A percentile compares a stretch with the other conserved stretches of the same genome.
Evolutionary conservation across 2,888 invertebrate genomes (phyloP).

Genomic region (Amphipoea oculea): DNA sequence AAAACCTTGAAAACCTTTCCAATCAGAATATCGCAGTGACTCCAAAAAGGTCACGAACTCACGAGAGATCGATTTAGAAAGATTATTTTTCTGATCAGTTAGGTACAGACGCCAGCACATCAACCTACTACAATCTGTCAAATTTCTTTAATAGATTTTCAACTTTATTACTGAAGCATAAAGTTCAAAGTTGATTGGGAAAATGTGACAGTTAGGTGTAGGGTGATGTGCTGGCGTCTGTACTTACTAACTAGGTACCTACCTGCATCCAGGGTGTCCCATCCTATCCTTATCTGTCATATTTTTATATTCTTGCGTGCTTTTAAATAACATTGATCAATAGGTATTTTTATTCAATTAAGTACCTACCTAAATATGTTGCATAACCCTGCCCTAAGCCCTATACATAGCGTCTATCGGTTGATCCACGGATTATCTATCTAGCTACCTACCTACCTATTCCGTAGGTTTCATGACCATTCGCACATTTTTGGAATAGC

Average conservation of each 20-base stretch:
- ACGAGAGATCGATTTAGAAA: neutral
- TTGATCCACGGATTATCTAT: neutral
- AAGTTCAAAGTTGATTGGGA: too few relatives aligned
- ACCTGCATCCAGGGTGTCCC: neutral
- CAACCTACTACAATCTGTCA: too few relatives aligned
- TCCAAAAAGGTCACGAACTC: constrained; percentile 9
- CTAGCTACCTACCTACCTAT: neutral
- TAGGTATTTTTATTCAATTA: too few relatives aligned
- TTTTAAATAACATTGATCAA: neutral
- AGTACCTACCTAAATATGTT: neutral
- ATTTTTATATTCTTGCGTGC: neutral
- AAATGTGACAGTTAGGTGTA: too few relatives aligned
- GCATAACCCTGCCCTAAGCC: neutral
- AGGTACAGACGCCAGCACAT: too few relatives aligned
- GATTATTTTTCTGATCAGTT: neutral
- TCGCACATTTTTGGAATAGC: neutral
- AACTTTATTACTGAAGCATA: too few relatives aligned
- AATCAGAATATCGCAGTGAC: constrained; percentile 6
- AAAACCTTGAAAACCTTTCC: constrained; percentile 36
- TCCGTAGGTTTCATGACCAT: neutral
- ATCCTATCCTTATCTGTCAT: neutral
- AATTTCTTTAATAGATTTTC: too few relatives aligned
- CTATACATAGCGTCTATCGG: neutral
- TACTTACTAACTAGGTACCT: neutral
- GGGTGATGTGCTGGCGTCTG: too few relatives aligned